phyloP scores from a whole-genome alignment of 2,888 invertebrate genomes.

The Quadriops clusia region DNA sequence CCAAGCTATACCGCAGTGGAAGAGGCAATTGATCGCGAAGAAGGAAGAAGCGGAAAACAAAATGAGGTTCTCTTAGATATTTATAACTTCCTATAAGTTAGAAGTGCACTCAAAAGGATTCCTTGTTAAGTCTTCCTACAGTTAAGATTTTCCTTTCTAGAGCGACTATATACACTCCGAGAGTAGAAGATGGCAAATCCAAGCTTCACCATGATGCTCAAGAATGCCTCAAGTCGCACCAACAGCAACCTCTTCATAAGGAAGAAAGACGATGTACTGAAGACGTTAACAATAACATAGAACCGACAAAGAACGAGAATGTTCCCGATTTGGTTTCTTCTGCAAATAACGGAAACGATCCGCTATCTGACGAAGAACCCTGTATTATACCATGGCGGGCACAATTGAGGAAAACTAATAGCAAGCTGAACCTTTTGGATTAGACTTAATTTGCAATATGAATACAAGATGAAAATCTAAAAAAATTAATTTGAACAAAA shows the following conservation, averaged over 20 bases:
- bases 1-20: conserved; percentile 88
- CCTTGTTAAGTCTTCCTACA: conserved; percentile 3
- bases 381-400: conserved; percentile 88
- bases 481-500: no score
- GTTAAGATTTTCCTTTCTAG: conserved; percentile 31
- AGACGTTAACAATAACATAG: conserved; percentile 27
- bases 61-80: conserved; percentile 49
- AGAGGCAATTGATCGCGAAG: conserved; percentile 74
- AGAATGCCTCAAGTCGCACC: conserved; percentile 37
- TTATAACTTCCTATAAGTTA: no score
- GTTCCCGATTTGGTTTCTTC: conserved; percentile 16
- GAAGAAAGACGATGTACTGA: conserved; percentile 24
- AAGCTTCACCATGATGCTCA: conserved; percentile 32
- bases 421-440: conserved; percentile 74
- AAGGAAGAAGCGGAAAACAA: conserved; percentile 68
- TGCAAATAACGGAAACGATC: conserved; percentile 13
- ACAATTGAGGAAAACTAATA: conserved; percentile 79
- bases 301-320: conserved; percentile 10
- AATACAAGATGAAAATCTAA: no score
- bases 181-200: conserved; percentile 48
- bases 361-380: conserved; percentile 20
- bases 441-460: no score
- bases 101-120: no score
- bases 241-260: conserved; percentile 22
- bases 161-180: conserved; percentile 59